These are phyloP conservation scores for Teinopalpus imperialis DNA, from an alignment of 2,888 invertebrate species.

Conservation along the genomic window DNA sequence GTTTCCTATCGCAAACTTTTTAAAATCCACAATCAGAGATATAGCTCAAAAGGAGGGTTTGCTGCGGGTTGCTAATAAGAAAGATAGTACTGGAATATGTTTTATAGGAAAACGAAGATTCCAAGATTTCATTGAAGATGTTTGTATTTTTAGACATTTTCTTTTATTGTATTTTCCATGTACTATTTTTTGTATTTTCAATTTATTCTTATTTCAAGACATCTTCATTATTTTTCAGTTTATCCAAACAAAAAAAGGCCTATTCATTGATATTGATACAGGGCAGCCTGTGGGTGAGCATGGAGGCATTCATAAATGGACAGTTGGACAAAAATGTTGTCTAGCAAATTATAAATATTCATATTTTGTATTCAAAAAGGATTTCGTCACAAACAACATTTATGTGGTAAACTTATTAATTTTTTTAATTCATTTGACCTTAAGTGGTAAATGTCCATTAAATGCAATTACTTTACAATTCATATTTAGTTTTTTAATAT, in stretches of 20 bases:
- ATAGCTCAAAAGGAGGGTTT: constrained; percentile 88
- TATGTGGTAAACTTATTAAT: constrained; percentile 84
- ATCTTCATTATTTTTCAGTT: constrained; percentile 82
- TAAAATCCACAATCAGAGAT: constrained; percentile 89
- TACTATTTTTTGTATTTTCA: neutral
- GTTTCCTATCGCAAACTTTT: constrained; percentile 93
- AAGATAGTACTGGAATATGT: constrained; percentile 97
- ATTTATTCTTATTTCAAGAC: neutral
- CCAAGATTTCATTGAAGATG: constrained; percentile 93
- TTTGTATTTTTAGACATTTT: too few relatives aligned
- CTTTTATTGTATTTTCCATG: neutral
- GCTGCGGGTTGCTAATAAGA: constrained; percentile 85
- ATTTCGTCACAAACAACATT: constrained; percentile 86
- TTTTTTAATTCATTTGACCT: neutral
- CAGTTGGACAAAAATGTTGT: constrained; percentile 93
- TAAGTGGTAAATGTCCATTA: too few relatives aligned
- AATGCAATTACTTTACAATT: too few relatives aligned
- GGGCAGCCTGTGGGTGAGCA: constrained; percentile 90
- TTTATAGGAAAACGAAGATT: constrained; percentile 96
- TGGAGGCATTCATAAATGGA: constrained; percentile 95
- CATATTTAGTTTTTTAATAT: too few relatives aligned
- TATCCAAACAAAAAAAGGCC: constrained; percentile 88
- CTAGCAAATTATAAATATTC: constrained; percentile 83
- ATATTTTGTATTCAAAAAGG: constrained; percentile 89
- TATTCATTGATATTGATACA: constrained; percentile 91